Evolutionary conservation across 2,113 vertebrate genomes (phyloP), one percentile per base, ranked within the genome.

Genomic region (Pongo abelii): DNA sequence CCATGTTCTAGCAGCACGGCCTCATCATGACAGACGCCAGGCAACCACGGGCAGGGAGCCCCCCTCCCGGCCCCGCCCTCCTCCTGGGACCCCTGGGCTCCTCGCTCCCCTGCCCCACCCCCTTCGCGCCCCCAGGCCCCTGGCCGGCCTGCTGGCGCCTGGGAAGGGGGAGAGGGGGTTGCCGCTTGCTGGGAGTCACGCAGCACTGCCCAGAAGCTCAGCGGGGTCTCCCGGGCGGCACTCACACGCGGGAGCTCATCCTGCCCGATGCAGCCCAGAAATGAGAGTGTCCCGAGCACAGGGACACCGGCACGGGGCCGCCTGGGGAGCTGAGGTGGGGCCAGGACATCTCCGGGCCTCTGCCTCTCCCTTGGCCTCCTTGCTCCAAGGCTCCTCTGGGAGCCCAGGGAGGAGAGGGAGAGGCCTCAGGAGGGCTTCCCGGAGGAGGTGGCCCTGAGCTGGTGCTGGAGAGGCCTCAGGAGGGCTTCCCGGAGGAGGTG

Each of bases 1-100:
- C 97, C 91, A 48, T 35, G 95, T 83, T 90, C 16, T 55, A 96
- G 43, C 81, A 78, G 96, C 67, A 70, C 22, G 2, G 70, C 93
- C 97, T 90, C 35, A 70, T 90, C 35, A 70, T 94, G 98, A 98
- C 95, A 90, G 97, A 98, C 92, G 92, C 84, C 25, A 80, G 97
- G 95, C 94, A 89, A 94, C 98, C 95, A 69, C 14, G 27, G 20
- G 46, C 3, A 8, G 86, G 93, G 75, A 70, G 70, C 83, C 50
- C 52, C 14, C 6, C 0, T 4, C 0, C 0, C 20, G 0, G 11
- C 75, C 57, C 74, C 1, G 2, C 16, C 75, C 46, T 69, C 55
- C 35, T n/a, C 25, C 67, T 16, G 55, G 64, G 61, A 59, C 86
- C 43, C 59, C 57, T 78, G 40, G 78, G 61, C 92, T 85, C 89